These are phyloP conservation scores for Polyodon spathula DNA, from an alignment of 2,113 vertebrate species.

Conservation along the genomic window DNA sequence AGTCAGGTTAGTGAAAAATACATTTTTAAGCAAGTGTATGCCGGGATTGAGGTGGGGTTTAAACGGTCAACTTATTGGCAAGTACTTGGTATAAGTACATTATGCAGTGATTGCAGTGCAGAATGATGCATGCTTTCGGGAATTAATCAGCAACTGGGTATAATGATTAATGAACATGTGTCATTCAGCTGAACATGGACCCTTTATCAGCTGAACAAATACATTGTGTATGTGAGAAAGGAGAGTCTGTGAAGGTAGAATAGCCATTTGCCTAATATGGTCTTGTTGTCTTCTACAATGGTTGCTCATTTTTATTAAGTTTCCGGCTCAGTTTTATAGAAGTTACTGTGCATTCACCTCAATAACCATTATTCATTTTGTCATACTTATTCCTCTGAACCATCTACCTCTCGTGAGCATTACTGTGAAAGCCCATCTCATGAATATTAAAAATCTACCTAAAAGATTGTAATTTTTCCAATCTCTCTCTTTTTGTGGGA, in stretches of 20 bases:
- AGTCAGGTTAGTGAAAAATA: too few relatives aligned
- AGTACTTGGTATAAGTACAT: background rate
- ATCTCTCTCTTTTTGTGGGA: too few relatives aligned
- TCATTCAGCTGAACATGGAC: background rate
- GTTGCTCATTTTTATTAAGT: slow-evolving; percentile 26
- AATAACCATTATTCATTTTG: too few relatives aligned
- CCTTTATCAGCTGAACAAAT: background rate
- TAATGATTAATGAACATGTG: slow-evolving; percentile 5
- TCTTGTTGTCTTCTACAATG: slow-evolving; percentile 19
- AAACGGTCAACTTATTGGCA: background rate
- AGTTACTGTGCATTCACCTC: slow-evolving; percentile 6
- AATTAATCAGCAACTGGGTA: background rate
- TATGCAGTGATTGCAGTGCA: background rate
- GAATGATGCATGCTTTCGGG: background rate
- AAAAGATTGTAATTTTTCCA: too few relatives aligned
- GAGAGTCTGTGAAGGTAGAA: background rate
- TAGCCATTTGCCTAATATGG: background rate
- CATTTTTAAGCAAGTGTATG: background rate
- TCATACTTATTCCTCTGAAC: too few relatives aligned
- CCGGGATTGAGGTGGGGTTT: slow-evolving; percentile 4
- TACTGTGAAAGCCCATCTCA: too few relatives aligned
- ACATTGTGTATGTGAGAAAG: background rate
- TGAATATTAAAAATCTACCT: too few relatives aligned
- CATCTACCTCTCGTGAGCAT: too few relatives aligned
- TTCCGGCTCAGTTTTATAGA: slow-evolving; percentile 28